phyloP scores from a whole-genome alignment of 2,113 vertebrate species.

The Heloderma charlesbogerti region DNA sequence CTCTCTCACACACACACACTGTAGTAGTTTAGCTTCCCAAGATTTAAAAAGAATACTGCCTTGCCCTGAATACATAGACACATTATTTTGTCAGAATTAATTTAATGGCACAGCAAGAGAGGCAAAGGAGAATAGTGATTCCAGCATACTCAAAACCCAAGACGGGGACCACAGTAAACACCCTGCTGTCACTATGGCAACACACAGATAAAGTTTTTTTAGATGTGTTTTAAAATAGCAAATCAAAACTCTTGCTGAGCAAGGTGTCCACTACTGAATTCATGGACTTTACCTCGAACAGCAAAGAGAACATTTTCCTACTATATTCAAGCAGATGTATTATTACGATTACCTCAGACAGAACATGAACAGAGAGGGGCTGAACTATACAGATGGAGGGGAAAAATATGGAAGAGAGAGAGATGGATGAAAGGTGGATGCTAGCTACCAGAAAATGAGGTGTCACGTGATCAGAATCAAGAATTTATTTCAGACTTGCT shows the following conservation, averaged over 20 bases:
- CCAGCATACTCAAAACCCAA: slow-evolving; percentile 53
- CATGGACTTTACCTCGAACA: background rate
- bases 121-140: slow-evolving; percentile 39
- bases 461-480: slow-evolving; percentile 30
- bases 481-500: slow-evolving; percentile 57
- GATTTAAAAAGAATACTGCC: background rate
- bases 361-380: background rate
- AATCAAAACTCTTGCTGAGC: slow-evolving; percentile 22
- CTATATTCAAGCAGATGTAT: background rate
- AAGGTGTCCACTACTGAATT: background rate
- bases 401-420: background rate
- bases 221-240: slow-evolving; percentile 47
- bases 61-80: slow-evolving; percentile 60
- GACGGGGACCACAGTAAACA: slow-evolving; percentile 59
- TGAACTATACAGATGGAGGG: background rate
- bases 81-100: slow-evolving; percentile 70
- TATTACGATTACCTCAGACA: background rate
- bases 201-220: slow-evolving; percentile 50
- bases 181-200: slow-evolving; percentile 60
- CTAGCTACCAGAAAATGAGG: slow-evolving; percentile 2
- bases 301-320: background rate
- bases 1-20: background rate
- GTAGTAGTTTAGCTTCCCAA: slow-evolving; percentile 35
- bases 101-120: slow-evolving; percentile 51
- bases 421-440: background rate